phyloP scores from a whole-genome alignment of 2,113 vertebrate species.

The Mastomys coucha region DNA sequence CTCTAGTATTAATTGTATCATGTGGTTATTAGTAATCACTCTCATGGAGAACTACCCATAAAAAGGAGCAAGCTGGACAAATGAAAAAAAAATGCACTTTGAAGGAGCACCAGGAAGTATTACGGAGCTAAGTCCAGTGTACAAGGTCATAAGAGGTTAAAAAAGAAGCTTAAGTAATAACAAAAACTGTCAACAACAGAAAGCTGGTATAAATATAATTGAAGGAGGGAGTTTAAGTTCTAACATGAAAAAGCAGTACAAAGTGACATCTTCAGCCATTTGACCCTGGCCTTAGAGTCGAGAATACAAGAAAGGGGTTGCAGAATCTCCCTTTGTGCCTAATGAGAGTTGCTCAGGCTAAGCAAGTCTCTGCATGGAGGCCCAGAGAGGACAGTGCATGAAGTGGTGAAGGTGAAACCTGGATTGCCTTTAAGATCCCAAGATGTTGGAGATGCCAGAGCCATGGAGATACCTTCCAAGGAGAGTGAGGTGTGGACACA shows the following conservation, averaged over 20 bases:
- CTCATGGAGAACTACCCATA: background rate
- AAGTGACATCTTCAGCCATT: background rate
- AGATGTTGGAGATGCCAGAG: background rate
- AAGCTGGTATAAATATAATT: background rate
- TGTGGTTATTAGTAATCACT: background rate
- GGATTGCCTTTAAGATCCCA: background rate
- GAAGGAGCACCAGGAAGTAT: background rate
- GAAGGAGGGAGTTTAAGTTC: background rate
- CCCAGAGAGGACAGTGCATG: background rate
- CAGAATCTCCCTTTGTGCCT: background rate
- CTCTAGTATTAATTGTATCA: background rate
- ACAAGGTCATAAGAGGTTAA: background rate
- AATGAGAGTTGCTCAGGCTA: background rate
- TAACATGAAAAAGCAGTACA: background rate
- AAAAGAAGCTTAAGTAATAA: background rate
- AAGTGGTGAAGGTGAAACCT: background rate
- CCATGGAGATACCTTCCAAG: background rate
- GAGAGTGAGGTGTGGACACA: background rate
- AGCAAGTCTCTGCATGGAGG: background rate
- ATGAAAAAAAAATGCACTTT: background rate
- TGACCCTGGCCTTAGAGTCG: background rate
- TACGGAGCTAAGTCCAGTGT: background rate
- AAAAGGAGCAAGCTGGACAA: background rate
- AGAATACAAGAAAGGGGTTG: background rate
- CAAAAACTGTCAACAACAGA: background rate